Evolutionary conservation across 2,113 vertebrate species (phyloP).

Genomic region (Sterrhoptilus dennistouni): DNA sequence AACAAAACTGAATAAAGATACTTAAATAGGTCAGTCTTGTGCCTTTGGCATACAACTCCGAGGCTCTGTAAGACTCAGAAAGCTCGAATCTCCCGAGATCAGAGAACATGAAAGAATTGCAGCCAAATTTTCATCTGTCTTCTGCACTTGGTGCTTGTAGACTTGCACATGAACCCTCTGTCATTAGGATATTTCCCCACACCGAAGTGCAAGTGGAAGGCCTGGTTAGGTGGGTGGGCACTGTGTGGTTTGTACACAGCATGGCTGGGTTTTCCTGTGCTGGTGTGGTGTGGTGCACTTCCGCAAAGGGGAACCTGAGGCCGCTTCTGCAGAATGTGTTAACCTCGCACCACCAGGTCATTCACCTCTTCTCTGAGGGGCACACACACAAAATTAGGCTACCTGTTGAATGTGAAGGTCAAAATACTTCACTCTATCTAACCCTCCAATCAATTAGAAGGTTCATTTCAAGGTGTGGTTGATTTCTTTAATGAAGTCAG

Average conservation of each 20-base stretch:
- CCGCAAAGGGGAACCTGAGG: neutral
- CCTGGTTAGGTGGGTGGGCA: neutral
- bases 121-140: neutral
- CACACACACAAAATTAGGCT: neutral
- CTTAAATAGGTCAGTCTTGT: neutral
- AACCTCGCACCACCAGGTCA: accelerated
- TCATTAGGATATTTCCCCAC: neutral
- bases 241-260: neutral
- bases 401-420: neutral
- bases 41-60: neutral
- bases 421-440: neutral
- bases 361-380: neutral
- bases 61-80: neutral
- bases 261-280: accelerated
- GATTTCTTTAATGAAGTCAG: neutral
- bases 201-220: neutral
- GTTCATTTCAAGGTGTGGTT: neutral
- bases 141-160: neutral
- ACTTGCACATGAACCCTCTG: neutral
- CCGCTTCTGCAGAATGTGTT: neutral
- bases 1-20: neutral
- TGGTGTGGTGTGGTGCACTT: neutral
- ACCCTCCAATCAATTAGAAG: neutral
- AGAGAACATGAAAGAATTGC: neutral
- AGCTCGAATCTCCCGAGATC: neutral